Base-by-base conservation (phyloP, 2,888 invertebrate genomes). In the Escarpia spicata region DNA sequence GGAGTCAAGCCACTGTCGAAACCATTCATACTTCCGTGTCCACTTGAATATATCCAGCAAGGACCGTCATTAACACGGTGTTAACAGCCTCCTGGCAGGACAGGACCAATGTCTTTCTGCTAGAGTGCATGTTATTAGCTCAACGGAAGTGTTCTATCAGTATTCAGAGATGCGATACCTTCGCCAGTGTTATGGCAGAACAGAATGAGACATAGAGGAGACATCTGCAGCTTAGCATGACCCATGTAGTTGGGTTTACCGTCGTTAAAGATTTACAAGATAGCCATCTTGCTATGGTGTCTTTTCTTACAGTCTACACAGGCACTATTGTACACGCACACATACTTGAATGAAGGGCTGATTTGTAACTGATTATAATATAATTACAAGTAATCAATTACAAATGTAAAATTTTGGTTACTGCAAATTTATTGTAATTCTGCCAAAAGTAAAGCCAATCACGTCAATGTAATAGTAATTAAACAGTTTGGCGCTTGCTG, bases 51-150 rank as follows among this genome's bases (percentile, higher is more conserved):
- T 75, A 26, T 75, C 75, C n/a, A n/a, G 26, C 26, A 75, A 75
- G n/a, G 75, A 26, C 75, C 75, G 19, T 75, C 75, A 75, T 75
- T 75, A 75, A 75, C 26, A 3, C 19, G 26, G 19, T n/a, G 75
- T 75, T 75, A 75, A 75, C 75, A 75, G 75, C 26, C 75, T 75
- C n/a, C 26, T 26, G 6, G 6, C 60, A 26, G 2, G 26, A 15
- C 6, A 26, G 75, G 75, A 26, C 75, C 75, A 8, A 75, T 75
- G 75, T 75, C 75, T 75, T 75, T 75, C 75, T 75, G 75, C 75
- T 75, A 75, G 75, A 75, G 75, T 75, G 75, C 75, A 26, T 75
- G 75, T 75, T 75, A 75, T 26, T 75, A 75, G 75, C 75, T 75
- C 75, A 75, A 75, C 2, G 75, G 75, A 75, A 75, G 26, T 4